Evolutionary conservation across 1,140 invertebrate species (phyloP).

Genomic region (Musca domestica): DNA sequence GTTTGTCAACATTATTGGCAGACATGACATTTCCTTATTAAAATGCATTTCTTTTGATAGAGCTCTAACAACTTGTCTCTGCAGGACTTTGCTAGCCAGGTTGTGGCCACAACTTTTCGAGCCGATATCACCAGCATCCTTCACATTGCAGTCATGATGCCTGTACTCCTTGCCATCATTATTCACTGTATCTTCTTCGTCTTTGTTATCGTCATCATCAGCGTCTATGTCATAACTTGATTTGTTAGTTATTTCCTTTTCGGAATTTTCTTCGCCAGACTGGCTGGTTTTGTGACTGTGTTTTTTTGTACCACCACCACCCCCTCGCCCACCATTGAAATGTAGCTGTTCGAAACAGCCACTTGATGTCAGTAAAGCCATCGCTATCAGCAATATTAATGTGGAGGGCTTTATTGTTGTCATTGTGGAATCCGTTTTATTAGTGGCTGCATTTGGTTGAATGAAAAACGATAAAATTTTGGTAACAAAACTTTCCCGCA

Average conservation of each 20-base stretch:
- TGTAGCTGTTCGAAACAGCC: conserved; percentile 17
- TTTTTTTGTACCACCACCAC: no score
- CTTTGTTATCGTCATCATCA: not conserved
- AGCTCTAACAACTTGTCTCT: not conserved
- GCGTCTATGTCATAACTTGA: not conserved
- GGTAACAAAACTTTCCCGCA: conserved; percentile 53
- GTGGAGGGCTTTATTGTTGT: conserved; percentile 34
- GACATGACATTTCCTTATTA: conserved; percentile 15
- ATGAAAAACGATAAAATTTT: conserved; percentile 54
- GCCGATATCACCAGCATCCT: not conserved
- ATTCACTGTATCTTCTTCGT: not conserved
- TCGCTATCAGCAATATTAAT: conserved; percentile 37
- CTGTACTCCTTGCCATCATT: not conserved
- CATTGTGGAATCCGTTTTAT: conserved; percentile 43
- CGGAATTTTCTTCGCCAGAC: no score
- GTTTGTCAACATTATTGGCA: conserved; percentile 1
- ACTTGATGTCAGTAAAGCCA: conserved; percentile 25
- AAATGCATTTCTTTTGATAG: conserved; percentile 1
- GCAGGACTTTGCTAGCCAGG: not conserved
- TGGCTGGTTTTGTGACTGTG: no score
- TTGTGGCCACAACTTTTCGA: not conserved
- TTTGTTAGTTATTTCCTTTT: not conserved
- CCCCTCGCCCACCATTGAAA: not conserved
- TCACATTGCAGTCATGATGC: not conserved
- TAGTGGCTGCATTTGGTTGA: conserved; percentile 52